Evolutionary conservation across 2,888 invertebrate genomes (phyloP).

Genomic region (Lysandra coridon): DNA sequence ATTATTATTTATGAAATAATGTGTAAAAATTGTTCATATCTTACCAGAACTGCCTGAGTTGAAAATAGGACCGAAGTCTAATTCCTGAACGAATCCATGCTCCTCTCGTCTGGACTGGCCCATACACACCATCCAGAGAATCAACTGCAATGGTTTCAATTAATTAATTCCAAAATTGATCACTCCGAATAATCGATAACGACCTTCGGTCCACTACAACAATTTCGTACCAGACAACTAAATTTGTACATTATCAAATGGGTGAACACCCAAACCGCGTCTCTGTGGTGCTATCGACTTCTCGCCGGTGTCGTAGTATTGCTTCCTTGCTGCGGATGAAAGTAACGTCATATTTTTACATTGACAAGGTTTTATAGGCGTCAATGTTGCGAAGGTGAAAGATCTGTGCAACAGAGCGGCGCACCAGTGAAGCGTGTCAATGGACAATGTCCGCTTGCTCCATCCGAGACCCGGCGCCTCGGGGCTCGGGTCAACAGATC

Average conservation of each 20-base stretch:
- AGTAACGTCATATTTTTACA: conserved; percentile 75
- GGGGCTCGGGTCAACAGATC: conserved; percentile 50
- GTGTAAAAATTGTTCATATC: conserved; percentile 32
- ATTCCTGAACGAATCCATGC: conserved; percentile 74
- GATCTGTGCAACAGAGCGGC: conserved; percentile 75
- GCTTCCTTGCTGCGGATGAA: conserved; percentile 64
- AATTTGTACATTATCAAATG: conserved; percentile 65
- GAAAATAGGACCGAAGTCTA: conserved; percentile 80
- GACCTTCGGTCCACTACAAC: conserved; percentile 31
- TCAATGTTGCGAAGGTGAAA: conserved; percentile 79
- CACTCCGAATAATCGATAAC: conserved; percentile 14
- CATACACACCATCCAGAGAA: conserved; percentile 67
- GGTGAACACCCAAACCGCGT: conserved; percentile 66
- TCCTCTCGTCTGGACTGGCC: conserved; percentile 58
- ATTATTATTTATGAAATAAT: conserved; percentile 22
- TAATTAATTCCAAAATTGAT: conserved; percentile 14
- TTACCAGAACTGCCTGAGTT: conserved; percentile 65
- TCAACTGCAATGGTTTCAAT: conserved; percentile 61
- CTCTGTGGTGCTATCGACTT: conserved; percentile 43
- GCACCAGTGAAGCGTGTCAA: conserved; percentile 73
- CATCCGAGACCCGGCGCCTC: conserved; percentile 55
- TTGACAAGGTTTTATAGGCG: conserved; percentile 79
- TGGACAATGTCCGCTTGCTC: conserved; percentile 78
- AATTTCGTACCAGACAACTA: conserved; percentile 64
- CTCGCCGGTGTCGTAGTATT: conserved; percentile 40